Conservation (phyloP, 64 coral and sea anemone genomes). For the Dendrophyllia cribrosa region DNA sequence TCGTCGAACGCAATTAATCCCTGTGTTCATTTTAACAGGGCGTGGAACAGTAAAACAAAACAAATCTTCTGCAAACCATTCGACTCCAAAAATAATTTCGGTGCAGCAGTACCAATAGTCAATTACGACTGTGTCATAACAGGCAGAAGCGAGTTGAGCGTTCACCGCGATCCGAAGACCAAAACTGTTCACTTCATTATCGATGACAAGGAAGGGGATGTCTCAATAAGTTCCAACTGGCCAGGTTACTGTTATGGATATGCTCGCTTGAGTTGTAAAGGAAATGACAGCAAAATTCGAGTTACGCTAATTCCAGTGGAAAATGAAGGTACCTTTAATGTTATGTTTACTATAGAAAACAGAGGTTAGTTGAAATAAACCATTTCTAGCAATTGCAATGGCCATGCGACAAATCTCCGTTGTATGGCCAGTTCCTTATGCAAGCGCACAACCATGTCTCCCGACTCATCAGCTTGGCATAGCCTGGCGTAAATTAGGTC, state of each 20-base stretch:
- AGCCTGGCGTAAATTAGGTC: no score
- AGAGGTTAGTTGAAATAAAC: no score
- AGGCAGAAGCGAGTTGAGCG: background rate
- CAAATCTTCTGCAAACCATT: background rate
- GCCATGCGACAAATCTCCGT: no score
- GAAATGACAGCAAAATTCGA: background rate
- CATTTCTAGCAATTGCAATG: no score
- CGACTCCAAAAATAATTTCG: background rate
- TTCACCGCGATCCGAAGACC: background rate
- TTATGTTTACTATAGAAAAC: background rate
- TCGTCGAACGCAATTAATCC: no score
- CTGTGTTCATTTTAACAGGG: background rate
- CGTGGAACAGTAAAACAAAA: background rate
- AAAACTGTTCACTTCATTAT: conserved; percentile 6
- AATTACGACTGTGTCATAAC: background rate
- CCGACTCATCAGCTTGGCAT: no score
- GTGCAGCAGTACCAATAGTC: background rate
- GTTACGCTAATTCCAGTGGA: background rate
- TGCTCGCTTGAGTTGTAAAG: background rate
- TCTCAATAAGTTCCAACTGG: background rate
- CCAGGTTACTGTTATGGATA: background rate
- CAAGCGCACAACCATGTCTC: no score
- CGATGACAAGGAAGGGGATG: background rate
- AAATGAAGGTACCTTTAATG: background rate
- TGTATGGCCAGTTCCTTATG: no score